Conservation (phyloP, 2,888 invertebrate species). For the Cinara cedri region DNA sequence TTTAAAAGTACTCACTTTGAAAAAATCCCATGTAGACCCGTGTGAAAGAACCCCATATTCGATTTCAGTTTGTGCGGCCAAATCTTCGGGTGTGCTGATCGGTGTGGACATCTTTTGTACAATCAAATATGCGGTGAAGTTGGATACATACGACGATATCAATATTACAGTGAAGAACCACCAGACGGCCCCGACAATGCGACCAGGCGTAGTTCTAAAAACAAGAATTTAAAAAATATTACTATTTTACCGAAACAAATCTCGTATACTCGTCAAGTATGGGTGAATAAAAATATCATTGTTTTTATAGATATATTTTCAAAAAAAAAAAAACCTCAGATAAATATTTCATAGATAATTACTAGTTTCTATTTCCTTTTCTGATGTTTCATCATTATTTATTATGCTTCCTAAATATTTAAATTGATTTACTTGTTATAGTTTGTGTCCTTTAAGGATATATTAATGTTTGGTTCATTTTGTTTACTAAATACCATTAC, state of each 20-base stretch:
- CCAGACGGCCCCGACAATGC: slow-evolving; percentile 98
- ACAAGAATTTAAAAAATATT: neutral
- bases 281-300: too few species aligned
- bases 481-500: slow-evolving; percentile 24
- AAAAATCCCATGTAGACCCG: slow-evolving; percentile 87
- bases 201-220: slow-evolving; percentile 81
- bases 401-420: slow-evolving; percentile 36
- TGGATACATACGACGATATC: slow-evolving; percentile 98
- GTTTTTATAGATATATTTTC: neutral
- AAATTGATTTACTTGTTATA: slow-evolving; percentile 35
- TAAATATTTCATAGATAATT: too few species aligned
- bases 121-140: slow-evolving; percentile 96
- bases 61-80: slow-evolving; percentile 90
- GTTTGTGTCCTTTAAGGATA: slow-evolving; percentile 24
- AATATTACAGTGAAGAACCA: slow-evolving; percentile 99
- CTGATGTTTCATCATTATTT: too few species aligned
- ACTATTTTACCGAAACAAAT: too few species aligned
- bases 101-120: slow-evolving; percentile 95
- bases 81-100: slow-evolving; percentile 89
- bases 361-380: too few species aligned
- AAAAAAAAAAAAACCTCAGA: slow-evolving; percentile 8
- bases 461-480: slow-evolving; percentile 23
- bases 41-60: slow-evolving; percentile 83
- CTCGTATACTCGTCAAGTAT: too few species aligned
- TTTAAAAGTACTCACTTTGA: slow-evolving; percentile 51